These are phyloP conservation scores for Pammene aurita DNA, from an alignment of 2,888 invertebrate species.

Conservation along the genomic window DNA sequence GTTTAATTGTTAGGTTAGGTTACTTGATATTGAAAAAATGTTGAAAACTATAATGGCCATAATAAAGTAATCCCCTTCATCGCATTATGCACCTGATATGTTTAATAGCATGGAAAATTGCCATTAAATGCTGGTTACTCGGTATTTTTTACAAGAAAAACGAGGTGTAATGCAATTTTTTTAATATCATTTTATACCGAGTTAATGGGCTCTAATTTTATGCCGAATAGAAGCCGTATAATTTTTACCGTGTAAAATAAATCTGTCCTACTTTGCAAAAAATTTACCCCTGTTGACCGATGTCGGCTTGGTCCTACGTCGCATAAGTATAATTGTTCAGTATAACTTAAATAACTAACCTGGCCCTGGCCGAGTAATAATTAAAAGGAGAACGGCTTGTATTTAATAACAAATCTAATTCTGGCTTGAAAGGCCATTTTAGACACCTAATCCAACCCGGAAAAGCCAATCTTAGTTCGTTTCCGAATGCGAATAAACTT, in stretches of 20 bases:
- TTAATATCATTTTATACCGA: not conserved
- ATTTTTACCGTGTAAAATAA: not conserved
- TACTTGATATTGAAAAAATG: slow-evolving; percentile 43
- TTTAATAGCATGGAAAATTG: slow-evolving; percentile 33
- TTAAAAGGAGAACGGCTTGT: no score
- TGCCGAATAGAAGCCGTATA: not conserved
- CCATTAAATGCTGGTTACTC: slow-evolving; percentile 30
- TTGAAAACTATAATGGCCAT: slow-evolving; percentile 23
- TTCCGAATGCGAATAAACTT: slow-evolving; percentile 24
- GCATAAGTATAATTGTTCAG: no score
- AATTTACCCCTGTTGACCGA: no score
- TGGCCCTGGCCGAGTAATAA: no score
- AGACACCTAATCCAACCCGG: slow-evolving; percentile 17
- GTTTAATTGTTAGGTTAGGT: slow-evolving; percentile 48
- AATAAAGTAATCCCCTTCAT: slow-evolving; percentile 30
- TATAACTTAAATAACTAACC: no score
- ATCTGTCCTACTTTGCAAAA: not conserved
- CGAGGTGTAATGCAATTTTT: slow-evolving; percentile 11
- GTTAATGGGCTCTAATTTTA: not conserved
- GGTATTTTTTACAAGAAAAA: slow-evolving; percentile 14
- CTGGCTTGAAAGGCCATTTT: not conserved
- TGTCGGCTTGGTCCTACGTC: no score
- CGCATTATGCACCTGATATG: slow-evolving; percentile 35
- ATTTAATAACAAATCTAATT: not conserved
- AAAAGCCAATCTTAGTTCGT: slow-evolving; percentile 28